phyloP scores from a whole-genome alignment of 1,140 invertebrate species.

The Hestina assimilis region DNA sequence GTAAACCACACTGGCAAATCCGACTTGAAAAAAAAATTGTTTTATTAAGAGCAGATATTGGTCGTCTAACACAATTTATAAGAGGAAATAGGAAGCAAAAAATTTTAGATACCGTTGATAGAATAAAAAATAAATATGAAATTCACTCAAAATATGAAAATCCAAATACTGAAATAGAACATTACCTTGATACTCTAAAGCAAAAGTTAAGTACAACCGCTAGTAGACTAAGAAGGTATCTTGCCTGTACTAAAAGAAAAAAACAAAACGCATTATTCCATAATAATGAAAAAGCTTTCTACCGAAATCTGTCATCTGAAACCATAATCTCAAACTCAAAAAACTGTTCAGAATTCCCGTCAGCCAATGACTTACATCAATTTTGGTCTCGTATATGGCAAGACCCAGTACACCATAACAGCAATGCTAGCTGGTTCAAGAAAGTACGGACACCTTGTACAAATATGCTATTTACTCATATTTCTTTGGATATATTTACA shows the following conservation, averaged over 20 bases:
- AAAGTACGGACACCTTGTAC: neutral
- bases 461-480: neutral
- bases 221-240: conserved; percentile 7
- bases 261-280: conserved; percentile 6
- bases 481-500: neutral
- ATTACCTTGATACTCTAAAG: conserved; percentile 9
- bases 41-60: conserved; percentile 6
- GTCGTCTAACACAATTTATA: neutral
- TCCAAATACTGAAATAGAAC: conserved; percentile 2
- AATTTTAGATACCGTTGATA: neutral
- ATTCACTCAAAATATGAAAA: conserved; percentile 1
- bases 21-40: conserved; percentile 7
- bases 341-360: neutral
- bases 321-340: neutral
- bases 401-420: neutral
- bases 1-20: conserved; percentile 9
- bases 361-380: neutral
- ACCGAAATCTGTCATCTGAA: neutral
- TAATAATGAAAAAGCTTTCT: conserved; percentile 7
- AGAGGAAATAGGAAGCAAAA: neutral
- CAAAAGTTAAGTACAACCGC: conserved; percentile 8
- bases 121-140: neutral
- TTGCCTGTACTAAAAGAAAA: conserved; percentile 4
- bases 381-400: conserved; percentile 9
- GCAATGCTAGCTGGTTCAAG: neutral